Percentiles rank a stretch among this genome's conserved stretches.
Conservation (phyloP, 2,888 invertebrate species). For the Anthophora plumipes region DNA sequence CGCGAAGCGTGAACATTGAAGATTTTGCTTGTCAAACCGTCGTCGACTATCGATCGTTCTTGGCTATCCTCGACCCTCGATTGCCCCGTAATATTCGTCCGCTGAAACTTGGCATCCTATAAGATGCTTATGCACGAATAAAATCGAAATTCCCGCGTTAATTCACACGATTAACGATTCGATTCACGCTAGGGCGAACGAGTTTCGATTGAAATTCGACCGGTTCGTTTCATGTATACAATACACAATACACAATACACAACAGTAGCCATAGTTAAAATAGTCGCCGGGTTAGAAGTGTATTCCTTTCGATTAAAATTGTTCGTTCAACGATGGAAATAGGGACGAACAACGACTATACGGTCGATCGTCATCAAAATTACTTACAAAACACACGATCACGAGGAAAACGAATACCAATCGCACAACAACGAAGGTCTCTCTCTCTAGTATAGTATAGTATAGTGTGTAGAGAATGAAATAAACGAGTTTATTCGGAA, state of each 20-base stretch:
- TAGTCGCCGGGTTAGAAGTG: background rate
- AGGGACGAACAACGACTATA: background rate
- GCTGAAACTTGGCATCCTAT: background rate
- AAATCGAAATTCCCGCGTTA: background rate
- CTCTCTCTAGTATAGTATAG: too few relatives aligned
- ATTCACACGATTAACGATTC: background rate
- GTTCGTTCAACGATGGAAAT: slow-evolving; percentile 9
- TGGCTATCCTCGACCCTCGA: slow-evolving; percentile 3
- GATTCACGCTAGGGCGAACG: background rate
- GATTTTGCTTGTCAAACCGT: slow-evolving; percentile 16
- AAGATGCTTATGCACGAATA: background rate
- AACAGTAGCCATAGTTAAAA: background rate
- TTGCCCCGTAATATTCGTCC: background rate
- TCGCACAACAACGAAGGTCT: slow-evolving; percentile 21
- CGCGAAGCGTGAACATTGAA: background rate
- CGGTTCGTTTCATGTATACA: background rate
- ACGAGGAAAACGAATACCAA: slow-evolving; percentile 37
- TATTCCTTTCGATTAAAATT: background rate
- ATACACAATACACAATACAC: too few relatives aligned
- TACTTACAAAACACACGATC: slow-evolving; percentile 6
- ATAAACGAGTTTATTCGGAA: background rate
- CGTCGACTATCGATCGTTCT: slow-evolving; percentile 24
- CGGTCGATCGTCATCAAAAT: slow-evolving; percentile 13
- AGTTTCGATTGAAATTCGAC: background rate
- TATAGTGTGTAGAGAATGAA: background rate